Conservation (phyloP, 2,113 vertebrate genomes). For the Pomatorhinus ruficollis region DNA sequence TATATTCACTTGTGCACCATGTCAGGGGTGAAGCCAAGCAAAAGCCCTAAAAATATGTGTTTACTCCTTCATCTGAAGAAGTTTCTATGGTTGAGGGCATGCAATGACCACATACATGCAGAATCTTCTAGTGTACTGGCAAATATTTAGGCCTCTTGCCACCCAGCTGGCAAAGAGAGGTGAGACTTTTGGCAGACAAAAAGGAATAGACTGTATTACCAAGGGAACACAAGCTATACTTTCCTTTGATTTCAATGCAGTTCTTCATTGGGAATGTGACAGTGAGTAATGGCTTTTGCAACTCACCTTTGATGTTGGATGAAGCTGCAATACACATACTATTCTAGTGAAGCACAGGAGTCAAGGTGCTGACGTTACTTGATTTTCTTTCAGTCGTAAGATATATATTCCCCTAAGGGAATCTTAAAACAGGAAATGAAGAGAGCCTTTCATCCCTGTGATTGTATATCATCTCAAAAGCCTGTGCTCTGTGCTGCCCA, state of each 20-base stretch:
- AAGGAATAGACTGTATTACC: neutral
- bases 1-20: neutral
- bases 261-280: neutral
- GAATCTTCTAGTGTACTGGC: neutral
- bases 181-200: neutral
- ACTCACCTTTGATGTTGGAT: neutral
- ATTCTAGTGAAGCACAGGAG: neutral
- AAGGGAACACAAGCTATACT: neutral
- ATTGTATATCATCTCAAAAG: neutral
- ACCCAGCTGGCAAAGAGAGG: neutral
- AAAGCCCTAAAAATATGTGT: neutral
- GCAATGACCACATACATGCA: neutral
- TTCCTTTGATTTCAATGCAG: neutral
- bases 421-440: slow-evolving; percentile 1
- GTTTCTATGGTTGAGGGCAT: neutral
- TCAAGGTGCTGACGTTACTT: neutral
- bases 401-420: neutral
- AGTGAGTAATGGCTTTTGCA: neutral
- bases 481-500: neutral
- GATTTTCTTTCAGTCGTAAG: neutral
- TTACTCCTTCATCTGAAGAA: neutral
- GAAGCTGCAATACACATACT: neutral
- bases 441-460: neutral
- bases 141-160: neutral
- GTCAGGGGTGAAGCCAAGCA: neutral